Evolutionary conservation across 2,888 invertebrate genomes (phyloP), one percentile per base, ranked within the genome.

Genomic region (Mechanitis mazaeus): DNA sequence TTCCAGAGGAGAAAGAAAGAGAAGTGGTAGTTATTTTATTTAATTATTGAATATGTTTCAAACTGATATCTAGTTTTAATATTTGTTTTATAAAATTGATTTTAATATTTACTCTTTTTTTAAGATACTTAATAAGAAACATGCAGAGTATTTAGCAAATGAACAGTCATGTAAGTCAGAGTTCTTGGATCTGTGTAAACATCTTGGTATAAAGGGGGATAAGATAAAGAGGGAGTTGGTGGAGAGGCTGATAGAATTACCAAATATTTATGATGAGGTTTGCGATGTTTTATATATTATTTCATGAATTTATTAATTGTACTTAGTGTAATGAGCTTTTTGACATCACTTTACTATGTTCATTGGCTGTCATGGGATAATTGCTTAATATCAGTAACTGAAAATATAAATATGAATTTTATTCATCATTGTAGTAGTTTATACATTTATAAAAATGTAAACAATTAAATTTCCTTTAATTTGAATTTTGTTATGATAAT

Each of bases 1-100:
- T 98, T 60, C 85, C 93, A n/a, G 98, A 97, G 78, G 92, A 95
- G 70, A 95, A 97, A 70, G 96, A 97, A 75, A 87, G 92, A 64
- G 93, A 94, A 79, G 83, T 87, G 75, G 95, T 95, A 74, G 12
- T 38, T 28, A 3, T 38, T 33, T 33, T 58, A 4, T 38, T 55
- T 35, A 59, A 33, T 42, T 54, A n/a, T 54, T 11, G 61, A 42
- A 38, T 9, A 55, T 45, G 42, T 56, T 35, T 35, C 35, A 20
- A 20, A 20, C 20, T 20, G 20, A 33, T 28, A 33, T 53, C 28
- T 42, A 20, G 20, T 20, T 56, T 45, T 53, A 57, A 9, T 2
- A 31, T 7, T 20, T 20, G 20, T 20, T 20, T 20, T 20, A 20
- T 20, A 20, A 20, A 20, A 20, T 20, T 20, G 20, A 20, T 20